Evolutionary conservation across 1,140 invertebrate species (phyloP).

Genomic region (Ceratitis capitata): DNA sequence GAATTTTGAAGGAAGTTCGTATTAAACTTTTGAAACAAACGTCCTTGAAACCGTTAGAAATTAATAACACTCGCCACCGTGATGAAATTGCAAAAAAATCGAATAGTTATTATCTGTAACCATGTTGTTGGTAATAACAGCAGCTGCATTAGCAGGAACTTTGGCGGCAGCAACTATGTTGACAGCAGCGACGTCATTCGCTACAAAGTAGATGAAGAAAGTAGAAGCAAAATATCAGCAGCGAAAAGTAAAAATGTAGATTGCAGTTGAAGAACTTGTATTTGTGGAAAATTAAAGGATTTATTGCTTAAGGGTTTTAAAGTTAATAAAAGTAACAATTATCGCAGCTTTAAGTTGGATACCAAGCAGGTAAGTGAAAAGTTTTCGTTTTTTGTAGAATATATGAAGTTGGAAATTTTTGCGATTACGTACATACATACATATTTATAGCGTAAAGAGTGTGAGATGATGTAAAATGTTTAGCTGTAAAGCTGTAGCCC

Average conservation of each 20-base stretch:
- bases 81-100: too few relatives aligned
- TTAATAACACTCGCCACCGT: too few relatives aligned
- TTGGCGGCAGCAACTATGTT: constrained; percentile 7
- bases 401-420: not conserved
- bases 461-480: not conserved
- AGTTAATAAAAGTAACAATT: not conserved
- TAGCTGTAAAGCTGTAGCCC: not conserved
- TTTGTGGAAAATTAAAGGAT: not conserved
- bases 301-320: not conserved
- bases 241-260: constrained; percentile 26
- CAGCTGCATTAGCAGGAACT: not conserved
- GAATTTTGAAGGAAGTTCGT: too few relatives aligned
- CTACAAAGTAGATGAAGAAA: constrained; percentile 41
- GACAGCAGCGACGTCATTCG: constrained; percentile 30
- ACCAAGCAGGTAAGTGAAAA: not conserved
- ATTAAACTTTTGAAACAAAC: too few relatives aligned
- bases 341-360: not conserved
- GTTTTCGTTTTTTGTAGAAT: not conserved
- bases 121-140: not conserved
- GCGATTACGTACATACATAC: too few relatives aligned
- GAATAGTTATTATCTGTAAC: too few relatives aligned
- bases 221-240: not conserved
- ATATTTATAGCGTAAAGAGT: not conserved
- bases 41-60: too few relatives aligned
- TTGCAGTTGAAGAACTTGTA: not conserved